Evolutionary conservation across 2,797 vertebrate genomes (phyloP).

Genomic region (Loriculus beryllinus): DNA sequence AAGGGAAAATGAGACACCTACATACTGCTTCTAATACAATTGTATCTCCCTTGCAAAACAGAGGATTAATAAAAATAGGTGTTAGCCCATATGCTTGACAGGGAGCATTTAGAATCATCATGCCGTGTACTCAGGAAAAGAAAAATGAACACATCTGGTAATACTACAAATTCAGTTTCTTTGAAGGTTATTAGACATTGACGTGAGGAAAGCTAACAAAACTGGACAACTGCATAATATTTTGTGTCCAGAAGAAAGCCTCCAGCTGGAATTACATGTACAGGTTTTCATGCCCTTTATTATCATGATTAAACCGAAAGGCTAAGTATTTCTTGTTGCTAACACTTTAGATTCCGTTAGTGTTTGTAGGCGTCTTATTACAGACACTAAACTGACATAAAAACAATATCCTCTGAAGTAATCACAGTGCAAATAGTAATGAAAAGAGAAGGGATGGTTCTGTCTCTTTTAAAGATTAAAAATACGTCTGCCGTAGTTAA

Average conservation of each 20-base stretch:
- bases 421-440: rapidly evolving
- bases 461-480: neutral
- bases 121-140: rapidly evolving
- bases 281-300: neutral
- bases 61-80: conserved; percentile 26
- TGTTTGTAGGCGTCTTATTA: neutral
- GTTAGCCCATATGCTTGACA: conserved; percentile 8
- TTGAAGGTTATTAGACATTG: neutral
- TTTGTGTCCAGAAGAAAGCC: neutral
- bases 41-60: conserved; percentile 4
- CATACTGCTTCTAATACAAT: neutral
- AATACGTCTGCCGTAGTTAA: neutral
- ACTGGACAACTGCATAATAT: neutral
- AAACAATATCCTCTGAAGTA: neutral
- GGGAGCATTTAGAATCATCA: neutral
- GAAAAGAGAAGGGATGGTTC: neutral
- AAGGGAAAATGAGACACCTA: conserved; percentile 29
- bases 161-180: neutral
- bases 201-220: neutral
- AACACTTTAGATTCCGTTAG: neutral
- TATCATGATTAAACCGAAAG: neutral
- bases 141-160: neutral
- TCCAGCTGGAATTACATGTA: neutral
- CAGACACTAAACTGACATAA: neutral
- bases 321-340: neutral